A percentile compares a stretch with the other conserved stretches of the same genome.
Conservation (phyloP, 2,113 vertebrate genomes). For the Microtus montanus region DNA sequence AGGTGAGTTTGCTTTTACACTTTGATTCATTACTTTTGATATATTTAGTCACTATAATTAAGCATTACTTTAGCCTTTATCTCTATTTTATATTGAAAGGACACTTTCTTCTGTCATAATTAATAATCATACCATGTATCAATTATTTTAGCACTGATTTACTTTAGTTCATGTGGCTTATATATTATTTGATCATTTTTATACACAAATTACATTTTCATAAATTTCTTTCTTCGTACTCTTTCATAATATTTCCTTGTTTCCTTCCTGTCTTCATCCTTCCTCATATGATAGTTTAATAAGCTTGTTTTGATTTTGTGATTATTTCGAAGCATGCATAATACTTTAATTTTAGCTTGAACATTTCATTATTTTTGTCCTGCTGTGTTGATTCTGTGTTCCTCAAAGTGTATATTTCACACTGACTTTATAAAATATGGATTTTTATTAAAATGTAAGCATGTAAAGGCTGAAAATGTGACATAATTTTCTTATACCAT, state of each 20-base stretch:
- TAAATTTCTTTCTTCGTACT: background rate
- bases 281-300: background rate
- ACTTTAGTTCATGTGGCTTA: background rate
- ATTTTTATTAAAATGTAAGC: constrained; percentile 3
- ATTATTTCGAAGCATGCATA: background rate
- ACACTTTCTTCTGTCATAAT: background rate
- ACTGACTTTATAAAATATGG: background rate
- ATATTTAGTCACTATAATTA: background rate
- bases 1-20: background rate
- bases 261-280: background rate
- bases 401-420: background rate
- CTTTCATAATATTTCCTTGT: constrained; percentile 14
- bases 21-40: background rate
- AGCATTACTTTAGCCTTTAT: background rate
- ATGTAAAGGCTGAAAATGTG: background rate
- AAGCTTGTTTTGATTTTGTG: background rate
- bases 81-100: constrained; percentile 22
- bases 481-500: background rate
- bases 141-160: background rate
- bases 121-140: background rate
- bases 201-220: background rate
- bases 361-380: background rate
- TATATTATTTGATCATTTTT: background rate
- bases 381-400: background rate
- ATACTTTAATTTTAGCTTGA: background rate